Conservation (phyloP, 2,797 vertebrate species). For the Hipposideros larvatus region DNA sequence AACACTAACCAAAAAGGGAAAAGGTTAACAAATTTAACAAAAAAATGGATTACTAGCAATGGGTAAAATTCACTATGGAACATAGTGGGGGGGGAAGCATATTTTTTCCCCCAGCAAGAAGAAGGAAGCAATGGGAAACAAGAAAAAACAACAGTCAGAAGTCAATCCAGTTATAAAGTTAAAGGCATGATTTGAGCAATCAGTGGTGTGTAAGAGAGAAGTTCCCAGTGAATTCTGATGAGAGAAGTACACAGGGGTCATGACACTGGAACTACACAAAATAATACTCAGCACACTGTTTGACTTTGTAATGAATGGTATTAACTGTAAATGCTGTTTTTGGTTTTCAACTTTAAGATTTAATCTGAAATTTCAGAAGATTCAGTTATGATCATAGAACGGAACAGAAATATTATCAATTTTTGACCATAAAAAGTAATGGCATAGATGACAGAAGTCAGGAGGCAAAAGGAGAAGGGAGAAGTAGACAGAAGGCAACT, state of each 20-base stretch:
- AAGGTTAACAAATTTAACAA: conserved; percentile 1
- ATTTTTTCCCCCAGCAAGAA: background rate
- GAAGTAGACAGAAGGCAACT: background rate
- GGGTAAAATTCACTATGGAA: background rate
- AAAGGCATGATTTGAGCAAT: background rate
- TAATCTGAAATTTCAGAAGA: background rate
- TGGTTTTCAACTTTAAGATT: background rate
- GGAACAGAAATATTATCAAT: background rate
- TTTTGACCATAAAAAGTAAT: background rate
- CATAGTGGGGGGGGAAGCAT: background rate
- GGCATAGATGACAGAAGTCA: background rate
- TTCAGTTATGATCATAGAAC: background rate
- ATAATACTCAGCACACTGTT: background rate
- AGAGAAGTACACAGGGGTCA: background rate
- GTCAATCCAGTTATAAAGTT: background rate
- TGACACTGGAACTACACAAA: background rate
- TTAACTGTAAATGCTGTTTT: background rate
- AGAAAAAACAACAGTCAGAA: background rate
- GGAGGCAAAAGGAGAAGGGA: background rate
- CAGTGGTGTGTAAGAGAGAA: background rate
- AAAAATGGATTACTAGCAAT: background rate
- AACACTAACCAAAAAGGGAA: background rate
- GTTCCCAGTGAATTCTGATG: background rate
- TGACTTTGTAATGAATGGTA: background rate
- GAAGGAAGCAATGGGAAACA: conserved; percentile 13